A percentile compares a stretch with the other conserved stretches of the same genome.
Evolutionary conservation across 1,140 invertebrate genomes (phyloP).

Genomic region (Orchesella cincta): DNA sequence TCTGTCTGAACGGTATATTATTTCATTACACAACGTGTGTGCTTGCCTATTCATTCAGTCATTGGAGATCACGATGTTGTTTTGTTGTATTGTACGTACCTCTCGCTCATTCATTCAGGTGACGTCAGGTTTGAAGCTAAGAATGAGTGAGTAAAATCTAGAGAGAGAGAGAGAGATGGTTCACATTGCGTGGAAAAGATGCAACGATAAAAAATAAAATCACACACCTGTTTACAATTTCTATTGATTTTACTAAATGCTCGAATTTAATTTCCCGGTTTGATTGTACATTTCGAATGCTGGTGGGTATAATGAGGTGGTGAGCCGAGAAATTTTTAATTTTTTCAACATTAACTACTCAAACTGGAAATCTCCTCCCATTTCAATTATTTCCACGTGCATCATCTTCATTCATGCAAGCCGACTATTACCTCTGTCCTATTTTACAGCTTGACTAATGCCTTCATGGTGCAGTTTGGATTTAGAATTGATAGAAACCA

Average conservation of each 20-base stretch:
- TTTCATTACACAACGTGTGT: too few species aligned
- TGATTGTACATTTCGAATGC: neutral
- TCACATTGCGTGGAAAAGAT: neutral
- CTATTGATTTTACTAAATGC: constrained; percentile 38
- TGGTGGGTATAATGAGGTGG: neutral
- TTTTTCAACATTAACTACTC: neutral
- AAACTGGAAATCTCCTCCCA: constrained; percentile 43
- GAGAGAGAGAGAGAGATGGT: neutral
- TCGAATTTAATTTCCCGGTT: neutral
- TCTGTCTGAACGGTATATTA: too few species aligned
- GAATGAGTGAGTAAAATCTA: neutral
- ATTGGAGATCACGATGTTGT: neutral
- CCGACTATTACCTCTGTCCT: neutral
- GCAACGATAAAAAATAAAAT: constrained; percentile 37
- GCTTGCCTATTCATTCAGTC: too few species aligned
- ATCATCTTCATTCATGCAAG: constrained; percentile 20
- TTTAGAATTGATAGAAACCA: neutral
- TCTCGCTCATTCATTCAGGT: constrained; percentile 17
- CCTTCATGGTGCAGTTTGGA: neutral
- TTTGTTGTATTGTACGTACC: neutral
- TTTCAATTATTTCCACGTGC: constrained; percentile 40
- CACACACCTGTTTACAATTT: constrained; percentile 50
- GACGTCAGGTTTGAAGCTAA: constrained; percentile 34
- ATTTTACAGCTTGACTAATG: neutral
- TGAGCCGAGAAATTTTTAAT: neutral